Evolutionary conservation across 2,113 vertebrate species (phyloP), one percentile per base, ranked within the genome.

Genomic region (Sardina pilchardus): DNA sequence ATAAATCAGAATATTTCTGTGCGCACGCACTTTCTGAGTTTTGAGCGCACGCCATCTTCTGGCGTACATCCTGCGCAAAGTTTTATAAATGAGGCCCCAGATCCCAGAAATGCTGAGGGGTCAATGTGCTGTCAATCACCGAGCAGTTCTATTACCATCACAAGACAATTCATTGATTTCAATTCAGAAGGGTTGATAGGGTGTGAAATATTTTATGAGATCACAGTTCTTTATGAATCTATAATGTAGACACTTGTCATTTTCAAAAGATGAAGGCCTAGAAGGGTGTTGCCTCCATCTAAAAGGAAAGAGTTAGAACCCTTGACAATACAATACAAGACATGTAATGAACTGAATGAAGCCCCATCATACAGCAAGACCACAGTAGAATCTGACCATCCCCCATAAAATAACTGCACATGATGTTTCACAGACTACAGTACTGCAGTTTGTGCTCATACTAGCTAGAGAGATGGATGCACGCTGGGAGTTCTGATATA

Each of bases 171-270:
- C 71, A 78, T 36, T 78, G 30, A 78, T 78, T 78, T 34, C 16
- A 78, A 78, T 78, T 78, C 71, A 36, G 30, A 78, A 16, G 30
- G 71, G 0, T 1, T 34, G 71, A 34, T 2, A 5, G 26, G 30
- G 30, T 34, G 16, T 36, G 30, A 78, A 36, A 78, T 78, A 78
- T 78, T 78, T 78, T 78, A 78, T 5, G 26, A 78, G 71, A 36
- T 78, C 71, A 78, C 12, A 78, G 71, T 39, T 78, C 71, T 16
- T 4, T 17, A 78, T 78, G 26, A 78, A 78, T 78, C 34, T 36
- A 34, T 78, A 78, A 78, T 78, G 71, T 39, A 14, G 71, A 78
- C 71, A 78, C 71, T 30, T 78, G 71, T 78, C 71, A 78, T 71
- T 30, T 71, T 14, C 34, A 26, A 26, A 26, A 71, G 63, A 71